phyloP scores from a whole-genome alignment of 2,888 invertebrate genomes.

The Leptinotarsa rubiginosa region DNA sequence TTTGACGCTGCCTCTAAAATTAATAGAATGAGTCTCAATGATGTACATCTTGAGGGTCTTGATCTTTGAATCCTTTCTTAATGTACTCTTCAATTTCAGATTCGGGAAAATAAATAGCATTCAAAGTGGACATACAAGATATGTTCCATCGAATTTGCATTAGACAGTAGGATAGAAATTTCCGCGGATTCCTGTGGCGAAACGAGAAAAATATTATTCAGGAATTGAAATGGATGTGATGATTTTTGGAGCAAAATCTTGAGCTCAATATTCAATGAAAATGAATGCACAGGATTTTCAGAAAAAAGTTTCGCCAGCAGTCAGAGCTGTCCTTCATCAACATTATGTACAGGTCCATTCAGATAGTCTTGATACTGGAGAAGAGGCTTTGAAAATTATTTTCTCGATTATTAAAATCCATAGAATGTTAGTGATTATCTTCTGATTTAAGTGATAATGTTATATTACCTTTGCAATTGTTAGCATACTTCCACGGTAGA shows the following conservation, averaged over 20 bases:
- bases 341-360: not conserved
- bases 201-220: not conserved
- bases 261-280: not conserved
- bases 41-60: not conserved
- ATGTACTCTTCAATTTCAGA: not conserved
- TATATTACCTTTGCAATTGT: too few relatives aligned
- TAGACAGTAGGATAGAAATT: not conserved
- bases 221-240: conserved; percentile 4
- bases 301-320: not conserved
- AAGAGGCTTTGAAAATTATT: not conserved
- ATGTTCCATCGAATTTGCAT: not conserved
- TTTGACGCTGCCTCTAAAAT: not conserved
- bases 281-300: not conserved
- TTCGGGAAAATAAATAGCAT: not conserved
- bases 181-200: not conserved
- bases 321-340: not conserved
- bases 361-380: not conserved
- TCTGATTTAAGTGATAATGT: too few relatives aligned
- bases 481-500: too few relatives aligned
- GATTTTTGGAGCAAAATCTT: conserved; percentile 12
- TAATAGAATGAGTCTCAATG: not conserved
- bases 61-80: not conserved
- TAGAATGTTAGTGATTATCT: not conserved
- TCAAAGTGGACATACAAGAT: not conserved
- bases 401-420: not conserved